These are phyloP conservation scores for Drosophila mulleri DNA, from an alignment of 2,888 invertebrate species.

Conservation along the genomic window DNA sequence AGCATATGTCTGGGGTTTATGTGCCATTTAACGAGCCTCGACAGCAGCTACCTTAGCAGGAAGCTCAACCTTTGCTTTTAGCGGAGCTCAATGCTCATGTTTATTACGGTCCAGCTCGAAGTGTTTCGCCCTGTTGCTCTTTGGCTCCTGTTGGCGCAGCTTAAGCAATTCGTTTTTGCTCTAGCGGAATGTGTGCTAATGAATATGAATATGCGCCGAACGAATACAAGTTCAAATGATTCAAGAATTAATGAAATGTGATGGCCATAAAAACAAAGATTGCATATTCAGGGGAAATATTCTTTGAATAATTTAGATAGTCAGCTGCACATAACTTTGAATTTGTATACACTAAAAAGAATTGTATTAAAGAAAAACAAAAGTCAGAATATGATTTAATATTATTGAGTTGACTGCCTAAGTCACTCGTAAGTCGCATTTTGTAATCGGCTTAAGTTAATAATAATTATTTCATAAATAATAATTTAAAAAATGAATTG, in stretches of 20 bases:
- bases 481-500: background rate
- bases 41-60: conserved; percentile 35
- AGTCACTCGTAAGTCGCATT: background rate
- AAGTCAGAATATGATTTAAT: too few relatives aligned
- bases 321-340: background rate
- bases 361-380: too few relatives aligned
- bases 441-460: background rate
- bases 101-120: conserved; percentile 31
- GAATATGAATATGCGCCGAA: conserved; percentile 42
- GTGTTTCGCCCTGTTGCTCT: conserved; percentile 4
- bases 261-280: conserved; percentile 21
- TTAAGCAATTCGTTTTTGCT: conserved; percentile 26
- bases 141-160: conserved; percentile 10
- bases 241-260: conserved; percentile 35
- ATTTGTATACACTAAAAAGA: background rate
- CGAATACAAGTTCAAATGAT: conserved; percentile 29
- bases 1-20: conserved; percentile 51
- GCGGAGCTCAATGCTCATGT: conserved; percentile 28
- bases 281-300: conserved; percentile 17
- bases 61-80: conserved; percentile 21
- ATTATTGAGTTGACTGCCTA: background rate
- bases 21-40: conserved; percentile 47
- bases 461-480: conserved; percentile 20
- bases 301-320: background rate
- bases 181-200: conserved; percentile 23